These are phyloP conservation scores for Erythrocercus mccallii DNA, from an alignment of 2,113 vertebrate species.

Conservation along the genomic window DNA sequence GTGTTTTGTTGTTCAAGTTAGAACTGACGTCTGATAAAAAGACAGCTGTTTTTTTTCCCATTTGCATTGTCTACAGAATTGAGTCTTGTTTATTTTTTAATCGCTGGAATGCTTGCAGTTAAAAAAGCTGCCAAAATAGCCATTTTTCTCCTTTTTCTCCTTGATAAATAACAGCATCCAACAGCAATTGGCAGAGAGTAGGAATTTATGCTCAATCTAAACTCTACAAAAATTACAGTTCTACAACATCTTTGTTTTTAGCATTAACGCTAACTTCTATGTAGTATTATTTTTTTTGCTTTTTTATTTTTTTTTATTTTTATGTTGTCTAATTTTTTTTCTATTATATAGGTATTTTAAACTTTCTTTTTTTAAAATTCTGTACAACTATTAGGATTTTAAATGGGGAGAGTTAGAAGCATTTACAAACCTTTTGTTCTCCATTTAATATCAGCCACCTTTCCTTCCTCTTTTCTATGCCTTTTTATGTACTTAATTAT, in stretches of 20 bases:
- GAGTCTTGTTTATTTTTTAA: slow-evolving; percentile 54
- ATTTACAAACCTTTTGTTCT: slow-evolving; percentile 78
- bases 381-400: slow-evolving; percentile 88
- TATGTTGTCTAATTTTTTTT: slow-evolving; percentile 85
- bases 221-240: slow-evolving; percentile 98
- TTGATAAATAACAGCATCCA: slow-evolving; percentile 76
- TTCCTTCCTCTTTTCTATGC: slow-evolving; percentile 63
- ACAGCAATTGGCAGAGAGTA: slow-evolving; percentile 82
- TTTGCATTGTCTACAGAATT: slow-evolving; percentile 69
- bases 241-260: slow-evolving; percentile 92
- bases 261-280: slow-evolving; percentile 89
- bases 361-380: slow-evolving; percentile 83
- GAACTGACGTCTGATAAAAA: slow-evolving; percentile 58
- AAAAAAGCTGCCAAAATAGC: slow-evolving; percentile 86
- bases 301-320: slow-evolving; percentile 74
- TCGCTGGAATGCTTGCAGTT: slow-evolving; percentile 87
- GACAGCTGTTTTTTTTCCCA: slow-evolving; percentile 57
- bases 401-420: slow-evolving; percentile 84
- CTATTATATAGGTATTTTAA: slow-evolving; percentile 95
- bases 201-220: slow-evolving; percentile 93
- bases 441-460: slow-evolving; percentile 70
- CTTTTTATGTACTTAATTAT: slow-evolving; percentile 59
- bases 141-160: slow-evolving; percentile 76
- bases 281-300: slow-evolving; percentile 75
- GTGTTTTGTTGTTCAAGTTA: slow-evolving; percentile 62